Conservation (phyloP, 2,797 vertebrate genomes). For the Ceryle rudis region DNA sequence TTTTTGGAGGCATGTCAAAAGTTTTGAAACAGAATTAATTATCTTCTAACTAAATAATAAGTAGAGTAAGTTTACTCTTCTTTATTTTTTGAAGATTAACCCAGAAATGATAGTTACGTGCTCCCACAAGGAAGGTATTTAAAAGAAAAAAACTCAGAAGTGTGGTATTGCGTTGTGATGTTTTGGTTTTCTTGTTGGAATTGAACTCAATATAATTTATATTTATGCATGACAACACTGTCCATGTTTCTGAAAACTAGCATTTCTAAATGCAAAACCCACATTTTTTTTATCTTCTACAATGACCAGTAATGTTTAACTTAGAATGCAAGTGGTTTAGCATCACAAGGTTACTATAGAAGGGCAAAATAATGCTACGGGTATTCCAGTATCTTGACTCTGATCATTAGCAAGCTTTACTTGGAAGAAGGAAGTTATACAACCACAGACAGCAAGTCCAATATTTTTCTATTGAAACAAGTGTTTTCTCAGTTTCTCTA, state of each 20-base stretch:
- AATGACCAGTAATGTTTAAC: neutral
- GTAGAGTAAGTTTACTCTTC: neutral
- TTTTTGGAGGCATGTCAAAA: neutral
- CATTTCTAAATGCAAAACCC: neutral
- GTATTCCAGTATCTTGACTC: neutral
- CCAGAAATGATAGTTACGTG: neutral
- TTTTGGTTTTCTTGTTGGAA: neutral
- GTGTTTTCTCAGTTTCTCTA: neutral
- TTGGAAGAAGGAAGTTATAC: neutral
- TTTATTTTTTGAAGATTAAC: constrained; percentile 6
- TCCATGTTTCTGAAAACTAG: neutral
- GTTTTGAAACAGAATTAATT: constrained; percentile 20
- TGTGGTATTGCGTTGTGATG: neutral
- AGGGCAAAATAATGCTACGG: neutral
- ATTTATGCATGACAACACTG: neutral
- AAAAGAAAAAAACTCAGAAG: neutral
- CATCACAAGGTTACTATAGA: neutral
- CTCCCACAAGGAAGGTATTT: neutral
- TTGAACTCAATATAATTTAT: neutral
- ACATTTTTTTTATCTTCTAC: neutral
- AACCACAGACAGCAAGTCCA: neutral
- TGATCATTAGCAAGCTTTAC: neutral
- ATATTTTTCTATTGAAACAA: neutral
- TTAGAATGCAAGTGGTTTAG: neutral
- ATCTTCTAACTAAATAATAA: neutral